Evolutionary conservation across 2,113 vertebrate species (phyloP).

Genomic region (Murina feae): DNA sequence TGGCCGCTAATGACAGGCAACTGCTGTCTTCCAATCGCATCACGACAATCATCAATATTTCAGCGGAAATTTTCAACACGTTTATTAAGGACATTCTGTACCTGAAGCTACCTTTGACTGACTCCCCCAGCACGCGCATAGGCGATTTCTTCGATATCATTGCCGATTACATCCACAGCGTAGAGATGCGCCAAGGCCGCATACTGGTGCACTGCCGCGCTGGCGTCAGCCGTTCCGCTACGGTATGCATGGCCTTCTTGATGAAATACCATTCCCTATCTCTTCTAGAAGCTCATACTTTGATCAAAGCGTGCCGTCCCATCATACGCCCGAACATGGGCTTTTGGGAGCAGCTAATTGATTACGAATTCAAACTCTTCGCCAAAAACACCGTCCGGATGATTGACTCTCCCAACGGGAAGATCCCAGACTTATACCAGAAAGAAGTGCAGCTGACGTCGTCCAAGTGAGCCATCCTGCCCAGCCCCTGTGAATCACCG

Average conservation of each 20-base stretch:
- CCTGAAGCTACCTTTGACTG: conserved; percentile 70
- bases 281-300: conserved; percentile 78
- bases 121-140: conserved; percentile 70
- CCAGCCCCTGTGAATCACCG: neutral
- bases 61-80: conserved; percentile 58
- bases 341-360: conserved; percentile 87
- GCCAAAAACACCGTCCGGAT: conserved; percentile 79
- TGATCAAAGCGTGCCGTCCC: conserved; percentile 76
- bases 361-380: conserved; percentile 81
- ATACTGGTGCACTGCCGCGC: conserved; percentile 81
- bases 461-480: neutral
- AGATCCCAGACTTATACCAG: conserved; percentile 53
- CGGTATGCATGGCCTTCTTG: conserved; percentile 82
- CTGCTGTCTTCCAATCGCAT: conserved; percentile 78
- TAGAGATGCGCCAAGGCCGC: conserved; percentile 62
- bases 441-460: neutral
- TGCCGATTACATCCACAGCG: conserved; percentile 75
- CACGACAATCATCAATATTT: conserved; percentile 79
- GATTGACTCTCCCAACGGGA: conserved; percentile 34
- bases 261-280: conserved; percentile 79
- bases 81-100: conserved; percentile 73
- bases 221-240: conserved; percentile 79
- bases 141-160: conserved; percentile 80
- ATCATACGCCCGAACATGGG: conserved; percentile 76
- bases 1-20: conserved; percentile 69